Percentiles rank a stretch among this genome's conserved stretches.
phyloP scores from a whole-genome alignment of 2,888 invertebrate species.

The Lasioglossum lativentre region DNA sequence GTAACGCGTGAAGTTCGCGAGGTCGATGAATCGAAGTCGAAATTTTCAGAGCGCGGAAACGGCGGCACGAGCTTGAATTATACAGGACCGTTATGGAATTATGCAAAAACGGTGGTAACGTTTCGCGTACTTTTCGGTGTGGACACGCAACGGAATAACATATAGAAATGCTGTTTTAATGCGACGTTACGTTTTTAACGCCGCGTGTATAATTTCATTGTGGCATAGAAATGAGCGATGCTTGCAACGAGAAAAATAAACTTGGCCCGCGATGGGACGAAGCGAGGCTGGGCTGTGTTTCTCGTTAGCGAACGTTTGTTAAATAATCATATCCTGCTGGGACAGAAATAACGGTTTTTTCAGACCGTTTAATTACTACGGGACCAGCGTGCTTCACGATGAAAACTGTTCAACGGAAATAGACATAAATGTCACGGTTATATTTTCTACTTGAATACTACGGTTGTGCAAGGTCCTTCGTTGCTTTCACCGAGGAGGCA shows the following conservation, averaged over 20 bases:
- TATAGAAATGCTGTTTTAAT: constrained; percentile 17
- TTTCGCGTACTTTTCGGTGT: not conserved
- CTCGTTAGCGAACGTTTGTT: constrained; percentile 29
- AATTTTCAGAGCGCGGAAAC: not conserved
- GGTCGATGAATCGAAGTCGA: not conserved
- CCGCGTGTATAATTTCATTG: constrained; percentile 40
- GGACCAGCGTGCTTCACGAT: not conserved
- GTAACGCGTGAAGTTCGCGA: not conserved
- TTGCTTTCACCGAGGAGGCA: not conserved
- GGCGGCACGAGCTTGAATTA: not conserved
- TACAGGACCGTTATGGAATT: not conserved
- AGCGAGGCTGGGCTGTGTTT: not conserved
- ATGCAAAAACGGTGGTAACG: not conserved
- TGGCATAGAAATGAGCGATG: not conserved
- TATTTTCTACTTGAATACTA: constrained; percentile 9
- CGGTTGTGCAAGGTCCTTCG: not conserved
- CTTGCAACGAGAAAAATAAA: constrained; percentile 9
- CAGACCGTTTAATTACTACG: constrained; percentile 15
- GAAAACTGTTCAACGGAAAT: constrained; percentile 15
- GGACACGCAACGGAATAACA: not conserved
- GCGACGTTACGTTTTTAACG: constrained; percentile 26
- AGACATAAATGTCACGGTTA: not conserved
- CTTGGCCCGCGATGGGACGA: not conserved
- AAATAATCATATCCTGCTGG: constrained; percentile 24
- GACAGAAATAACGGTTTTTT: constrained; percentile 2